Conservation (phyloP, 2,888 invertebrate species). For the Nineta flava region DNA sequence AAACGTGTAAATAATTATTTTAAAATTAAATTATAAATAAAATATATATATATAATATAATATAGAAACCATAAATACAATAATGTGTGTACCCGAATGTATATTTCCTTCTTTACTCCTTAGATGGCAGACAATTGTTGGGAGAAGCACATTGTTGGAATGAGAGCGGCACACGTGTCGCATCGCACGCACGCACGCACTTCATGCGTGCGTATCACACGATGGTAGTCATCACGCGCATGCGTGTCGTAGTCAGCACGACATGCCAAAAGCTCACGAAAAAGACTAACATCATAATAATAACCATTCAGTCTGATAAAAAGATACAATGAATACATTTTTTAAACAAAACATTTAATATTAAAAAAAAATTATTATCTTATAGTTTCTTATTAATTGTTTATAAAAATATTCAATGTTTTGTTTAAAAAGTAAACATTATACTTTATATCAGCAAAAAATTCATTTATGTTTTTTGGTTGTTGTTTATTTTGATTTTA, state of each 20-base stretch:
- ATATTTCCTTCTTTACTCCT: constrained; percentile 3
- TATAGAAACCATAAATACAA: constrained; percentile 13
- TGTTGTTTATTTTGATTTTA: neutral
- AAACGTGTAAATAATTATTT: neutral
- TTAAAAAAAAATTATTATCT: neutral
- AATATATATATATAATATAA: constrained; percentile 1
- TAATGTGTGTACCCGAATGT: constrained; percentile 10
- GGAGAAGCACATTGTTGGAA: constrained; percentile 2
- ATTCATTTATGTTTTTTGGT: too few relatives aligned
- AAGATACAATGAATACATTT: neutral
- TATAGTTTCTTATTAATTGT: neutral
- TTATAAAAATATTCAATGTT: neutral
- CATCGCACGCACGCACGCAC: constrained; percentile 1
- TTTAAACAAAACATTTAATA: neutral
- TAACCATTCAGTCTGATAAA: constrained; percentile 5
- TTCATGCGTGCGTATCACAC: neutral
- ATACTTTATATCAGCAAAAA: neutral
- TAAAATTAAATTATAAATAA: neutral
- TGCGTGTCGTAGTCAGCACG: constrained; percentile 7
- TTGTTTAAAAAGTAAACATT: neutral
- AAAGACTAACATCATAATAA: constrained; percentile 6
- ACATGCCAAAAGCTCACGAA: constrained; percentile 6
- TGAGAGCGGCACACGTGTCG: neutral
- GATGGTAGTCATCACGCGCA: constrained; percentile 1
- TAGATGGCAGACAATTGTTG: constrained; percentile 1